Conservation (phyloP, 1,140 invertebrate genomes). For the Antheraea pernyi region DNA sequence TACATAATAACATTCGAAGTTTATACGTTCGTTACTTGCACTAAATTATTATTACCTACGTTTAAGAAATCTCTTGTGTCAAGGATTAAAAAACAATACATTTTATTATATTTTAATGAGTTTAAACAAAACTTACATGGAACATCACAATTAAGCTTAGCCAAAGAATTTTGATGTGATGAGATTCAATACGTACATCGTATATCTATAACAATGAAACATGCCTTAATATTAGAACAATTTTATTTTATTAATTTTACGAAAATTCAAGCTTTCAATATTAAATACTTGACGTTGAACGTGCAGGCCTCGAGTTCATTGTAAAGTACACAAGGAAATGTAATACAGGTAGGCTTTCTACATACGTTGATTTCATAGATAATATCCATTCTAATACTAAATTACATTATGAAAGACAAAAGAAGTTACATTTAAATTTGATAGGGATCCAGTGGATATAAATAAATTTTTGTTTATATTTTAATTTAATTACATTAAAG, state of each 20-base stretch:
- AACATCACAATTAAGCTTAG: conserved; percentile 78
- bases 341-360: conserved; percentile 12
- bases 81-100: conserved; percentile 7
- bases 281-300: conserved; percentile 39
- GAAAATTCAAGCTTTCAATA: conserved; percentile 40
- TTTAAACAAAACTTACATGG: conserved; percentile 74
- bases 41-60: neutral
- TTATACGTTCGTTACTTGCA: too few relatives aligned
- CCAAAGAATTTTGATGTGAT: conserved; percentile 67
- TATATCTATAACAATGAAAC: conserved; percentile 39
- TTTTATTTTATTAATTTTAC: neutral
- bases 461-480: conserved; percentile 35
- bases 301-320: conserved; percentile 25
- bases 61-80: neutral
- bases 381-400: conserved; percentile 30
- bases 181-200: conserved; percentile 31
- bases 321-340: conserved; percentile 17
- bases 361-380: conserved; percentile 11
- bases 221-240: conserved; percentile 17
- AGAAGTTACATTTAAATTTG: conserved; percentile 18
- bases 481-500: conserved; percentile 31
- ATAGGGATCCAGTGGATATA: conserved; percentile 17
- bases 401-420: conserved; percentile 26
- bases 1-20: too few relatives aligned
- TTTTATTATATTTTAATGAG: conserved; percentile 71